phyloP scores from a whole-genome alignment of 2,888 invertebrate species.

The Zeuzera pyrina region DNA sequence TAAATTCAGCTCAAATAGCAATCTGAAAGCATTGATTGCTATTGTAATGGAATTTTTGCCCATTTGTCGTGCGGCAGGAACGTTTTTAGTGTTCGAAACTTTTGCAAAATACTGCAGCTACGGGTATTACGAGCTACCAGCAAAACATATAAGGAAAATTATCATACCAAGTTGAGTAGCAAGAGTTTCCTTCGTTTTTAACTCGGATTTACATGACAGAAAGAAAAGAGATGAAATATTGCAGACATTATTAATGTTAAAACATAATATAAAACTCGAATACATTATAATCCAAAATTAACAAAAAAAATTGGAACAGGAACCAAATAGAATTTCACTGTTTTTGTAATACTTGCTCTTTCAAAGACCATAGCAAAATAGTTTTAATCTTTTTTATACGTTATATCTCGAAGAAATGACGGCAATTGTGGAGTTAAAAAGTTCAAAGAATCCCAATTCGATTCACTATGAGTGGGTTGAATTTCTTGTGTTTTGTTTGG shows the following conservation, averaged over 20 bases:
- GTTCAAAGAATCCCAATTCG: conserved; percentile 31
- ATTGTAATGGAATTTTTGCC: background rate
- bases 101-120: background rate
- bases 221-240: too few relatives aligned
- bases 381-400: conserved; percentile 1
- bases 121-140: too few relatives aligned
- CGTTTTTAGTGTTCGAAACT: background rate
- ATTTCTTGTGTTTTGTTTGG: background rate
- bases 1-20: too few relatives aligned
- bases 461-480: background rate
- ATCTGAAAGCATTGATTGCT: background rate
- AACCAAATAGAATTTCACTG: too few relatives aligned
- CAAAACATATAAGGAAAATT: background rate
- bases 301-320: too few relatives aligned
- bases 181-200: too few relatives aligned
- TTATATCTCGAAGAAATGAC: conserved; percentile 29
- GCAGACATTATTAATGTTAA: too few relatives aligned
- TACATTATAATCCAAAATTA: too few relatives aligned
- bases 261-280: too few relatives aligned
- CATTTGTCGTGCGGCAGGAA: background rate
- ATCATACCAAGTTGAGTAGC: background rate
- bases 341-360: too few relatives aligned
- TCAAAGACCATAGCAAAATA: conserved; percentile 4
- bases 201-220: too few relatives aligned
- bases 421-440: conserved; percentile 46